Conservation (phyloP, 2,888 invertebrate genomes). For the Phortica magna region DNA sequence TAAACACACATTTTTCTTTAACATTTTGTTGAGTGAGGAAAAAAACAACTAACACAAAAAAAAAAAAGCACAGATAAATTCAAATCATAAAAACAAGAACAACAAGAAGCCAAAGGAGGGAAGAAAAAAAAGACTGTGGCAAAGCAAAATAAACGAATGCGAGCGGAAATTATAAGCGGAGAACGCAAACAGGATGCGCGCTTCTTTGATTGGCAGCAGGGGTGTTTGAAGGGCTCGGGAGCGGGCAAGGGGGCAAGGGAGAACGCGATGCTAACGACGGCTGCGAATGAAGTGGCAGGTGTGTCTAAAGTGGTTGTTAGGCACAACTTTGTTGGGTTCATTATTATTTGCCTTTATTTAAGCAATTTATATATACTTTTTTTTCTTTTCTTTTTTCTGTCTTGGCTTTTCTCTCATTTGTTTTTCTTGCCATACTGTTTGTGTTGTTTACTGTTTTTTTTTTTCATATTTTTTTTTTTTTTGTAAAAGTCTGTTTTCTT, state of each 20-base stretch:
- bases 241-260: not conserved
- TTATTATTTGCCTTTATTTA: slow-evolving; percentile 31
- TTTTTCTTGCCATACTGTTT: not conserved
- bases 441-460: not conserved
- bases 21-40: not conserved
- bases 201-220: not conserved
- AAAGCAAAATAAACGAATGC: slow-evolving; percentile 41
- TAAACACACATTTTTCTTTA: slow-evolving; percentile 2
- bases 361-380: not conserved
- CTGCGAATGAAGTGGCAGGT: slow-evolving; percentile 55
- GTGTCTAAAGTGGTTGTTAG: slow-evolving; percentile 58
- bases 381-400: not conserved
- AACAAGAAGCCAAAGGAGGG: not conserved
- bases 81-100: not conserved
- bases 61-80: not conserved
- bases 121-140: slow-evolving; percentile 1
- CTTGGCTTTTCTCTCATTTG: not conserved
- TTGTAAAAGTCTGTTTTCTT: not conserved
- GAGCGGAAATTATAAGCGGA: slow-evolving; percentile 33
- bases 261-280: not conserved
- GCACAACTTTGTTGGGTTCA: slow-evolving; percentile 32
- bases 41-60: not conserved
- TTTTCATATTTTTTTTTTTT: no score
- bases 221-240: not conserved
- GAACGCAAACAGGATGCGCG: slow-evolving; percentile 4